A percentile compares a stretch with the other conserved stretches of the same genome.
phyloP scores from a whole-genome alignment of 2,888 invertebrate species.

The Lampropteryx suffumata region DNA sequence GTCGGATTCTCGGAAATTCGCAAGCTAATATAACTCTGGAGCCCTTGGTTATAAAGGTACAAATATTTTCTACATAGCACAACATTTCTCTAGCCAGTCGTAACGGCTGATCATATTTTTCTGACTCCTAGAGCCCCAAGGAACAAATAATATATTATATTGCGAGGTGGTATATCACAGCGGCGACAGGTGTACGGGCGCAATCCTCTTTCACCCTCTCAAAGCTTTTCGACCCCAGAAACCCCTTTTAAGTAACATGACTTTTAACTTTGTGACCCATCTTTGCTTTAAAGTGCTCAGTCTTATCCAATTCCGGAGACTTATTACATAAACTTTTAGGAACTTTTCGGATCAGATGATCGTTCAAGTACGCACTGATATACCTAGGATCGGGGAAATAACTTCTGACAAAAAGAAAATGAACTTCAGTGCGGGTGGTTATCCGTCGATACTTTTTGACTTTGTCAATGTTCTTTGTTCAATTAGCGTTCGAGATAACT shows the following conservation, averaged over 20 bases:
- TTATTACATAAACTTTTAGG: constrained; percentile 47
- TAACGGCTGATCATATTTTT: constrained; percentile 34
- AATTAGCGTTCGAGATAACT: neutral
- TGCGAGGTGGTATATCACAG: constrained; percentile 53
- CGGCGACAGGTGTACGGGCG: constrained; percentile 69
- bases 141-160: constrained; percentile 51
- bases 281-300: constrained; percentile 75
- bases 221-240: constrained; percentile 70
- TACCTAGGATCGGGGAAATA: constrained; percentile 6
- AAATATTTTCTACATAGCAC: constrained; percentile 18
- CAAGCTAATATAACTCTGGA: neutral
- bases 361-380: constrained; percentile 21
- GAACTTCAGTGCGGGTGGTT: neutral
- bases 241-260: constrained; percentile 81
- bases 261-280: constrained; percentile 81
- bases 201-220: constrained; percentile 71
- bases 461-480: neutral
- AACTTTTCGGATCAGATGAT: constrained; percentile 44
- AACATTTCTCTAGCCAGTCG: constrained; percentile 31
- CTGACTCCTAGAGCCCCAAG: constrained; percentile 25
- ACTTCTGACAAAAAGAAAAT: constrained; percentile 1
- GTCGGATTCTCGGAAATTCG: neutral
- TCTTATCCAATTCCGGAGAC: constrained; percentile 63
- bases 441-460: neutral
- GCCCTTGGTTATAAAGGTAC: constrained; percentile 10